These are phyloP conservation scores for Catharus ustulatus DNA, from an alignment of 2,797 vertebrate genomes.

Conservation along the genomic window DNA sequence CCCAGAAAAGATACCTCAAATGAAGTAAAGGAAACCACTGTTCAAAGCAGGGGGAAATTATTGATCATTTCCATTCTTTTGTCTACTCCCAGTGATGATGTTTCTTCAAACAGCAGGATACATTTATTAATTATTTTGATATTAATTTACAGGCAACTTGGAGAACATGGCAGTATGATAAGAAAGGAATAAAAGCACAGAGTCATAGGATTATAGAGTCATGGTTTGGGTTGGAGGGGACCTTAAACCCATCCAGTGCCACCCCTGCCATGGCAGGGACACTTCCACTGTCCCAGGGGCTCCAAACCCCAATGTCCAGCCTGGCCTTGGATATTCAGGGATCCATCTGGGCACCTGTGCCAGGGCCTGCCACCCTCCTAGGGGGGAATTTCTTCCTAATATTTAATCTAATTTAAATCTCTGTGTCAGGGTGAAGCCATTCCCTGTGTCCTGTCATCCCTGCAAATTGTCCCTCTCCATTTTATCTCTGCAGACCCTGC, in stretches of 20 bases:
- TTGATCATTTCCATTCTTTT: not conserved
- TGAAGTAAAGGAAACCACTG: not conserved
- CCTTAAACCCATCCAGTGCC: rapidly evolving
- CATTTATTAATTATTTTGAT: not conserved
- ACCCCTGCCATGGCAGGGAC: not conserved
- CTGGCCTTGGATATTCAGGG: not conserved
- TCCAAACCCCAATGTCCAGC: rapidly evolving
- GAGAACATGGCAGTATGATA: not conserved
- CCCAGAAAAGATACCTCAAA: not conserved
- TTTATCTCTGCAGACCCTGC: not conserved
- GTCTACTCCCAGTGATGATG: not conserved
- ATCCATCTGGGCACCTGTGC: not conserved
- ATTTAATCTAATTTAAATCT: not conserved
- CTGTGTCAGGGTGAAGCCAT: not conserved
- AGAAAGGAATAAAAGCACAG: not conserved
- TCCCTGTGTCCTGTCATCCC: not conserved
- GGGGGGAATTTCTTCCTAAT: not conserved
- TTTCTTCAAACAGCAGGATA: not conserved
- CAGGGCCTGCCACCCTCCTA: rapidly evolving
- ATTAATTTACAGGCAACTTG: not conserved
- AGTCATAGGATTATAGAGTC: not conserved
- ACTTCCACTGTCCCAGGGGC: rapidly evolving
- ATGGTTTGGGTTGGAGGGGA: not conserved
- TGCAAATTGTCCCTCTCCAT: not conserved
- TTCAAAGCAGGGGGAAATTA: not conserved